These are phyloP conservation scores for Stenoptilia bipunctidactyla DNA, from an alignment of 2,888 invertebrate genomes.

Conservation along the genomic window DNA sequence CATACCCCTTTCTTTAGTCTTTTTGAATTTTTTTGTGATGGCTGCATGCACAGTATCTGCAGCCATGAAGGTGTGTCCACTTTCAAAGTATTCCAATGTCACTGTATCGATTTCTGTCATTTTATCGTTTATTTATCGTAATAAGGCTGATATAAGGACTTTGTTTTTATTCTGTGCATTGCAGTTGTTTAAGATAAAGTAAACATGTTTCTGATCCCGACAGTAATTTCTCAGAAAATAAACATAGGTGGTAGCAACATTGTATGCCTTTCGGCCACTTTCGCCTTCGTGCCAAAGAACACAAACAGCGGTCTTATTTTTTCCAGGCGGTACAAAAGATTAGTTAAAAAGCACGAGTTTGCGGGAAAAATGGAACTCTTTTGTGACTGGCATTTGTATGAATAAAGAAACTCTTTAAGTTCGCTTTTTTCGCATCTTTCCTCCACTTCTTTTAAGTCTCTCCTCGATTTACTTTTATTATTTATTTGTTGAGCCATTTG, in stretches of 20 bases:
- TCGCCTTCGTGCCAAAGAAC: constrained; percentile 9
- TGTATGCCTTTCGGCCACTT: constrained; percentile 8
- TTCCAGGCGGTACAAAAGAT: constrained; percentile 9
- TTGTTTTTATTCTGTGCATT: constrained; percentile 17
- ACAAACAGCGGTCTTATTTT: constrained; percentile 5
- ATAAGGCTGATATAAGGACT: constrained; percentile 13
- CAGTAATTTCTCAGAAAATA: neutral
- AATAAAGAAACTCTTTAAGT: neutral
- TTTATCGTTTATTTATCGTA: constrained; percentile 11
- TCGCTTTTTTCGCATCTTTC: no score
- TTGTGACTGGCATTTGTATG: constrained; percentile 10
- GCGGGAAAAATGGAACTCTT: constrained; percentile 10
- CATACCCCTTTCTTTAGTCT: neutral
- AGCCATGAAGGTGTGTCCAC: constrained; percentile 16
- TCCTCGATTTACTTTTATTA: constrained; percentile 4
- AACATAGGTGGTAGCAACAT: constrained; percentile 7
- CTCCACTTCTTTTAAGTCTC: neutral
- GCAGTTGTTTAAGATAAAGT: constrained; percentile 8
- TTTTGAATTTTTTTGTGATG: constrained; percentile 11
- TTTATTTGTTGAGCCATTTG: neutral
- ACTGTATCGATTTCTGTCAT: constrained; percentile 11
- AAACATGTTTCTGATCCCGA: no score
- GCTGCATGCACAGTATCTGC: constrained; percentile 17
- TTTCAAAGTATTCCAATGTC: constrained; percentile 16
- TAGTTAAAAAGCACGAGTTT: constrained; percentile 12